Conservation (phyloP, 2,888 invertebrate species). For the Hydrotaea diabolus region DNA sequence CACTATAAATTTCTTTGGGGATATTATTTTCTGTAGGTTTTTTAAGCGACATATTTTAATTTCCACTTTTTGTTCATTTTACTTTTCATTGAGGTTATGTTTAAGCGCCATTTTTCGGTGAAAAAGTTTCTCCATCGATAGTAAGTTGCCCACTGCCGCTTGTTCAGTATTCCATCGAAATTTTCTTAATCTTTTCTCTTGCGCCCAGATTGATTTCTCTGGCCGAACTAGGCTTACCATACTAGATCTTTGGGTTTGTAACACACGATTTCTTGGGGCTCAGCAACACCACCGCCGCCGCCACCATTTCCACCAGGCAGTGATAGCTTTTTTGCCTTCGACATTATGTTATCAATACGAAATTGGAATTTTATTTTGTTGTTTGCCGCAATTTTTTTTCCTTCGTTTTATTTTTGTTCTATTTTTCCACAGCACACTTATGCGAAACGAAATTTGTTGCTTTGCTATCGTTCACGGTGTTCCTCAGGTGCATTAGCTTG, state of each 20-base stretch:
- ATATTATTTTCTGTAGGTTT: not conserved
- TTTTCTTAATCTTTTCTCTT: slow-evolving; percentile 23
- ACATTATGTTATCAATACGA: slow-evolving; percentile 78
- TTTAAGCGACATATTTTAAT: not conserved
- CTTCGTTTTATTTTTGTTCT: slow-evolving; percentile 31
- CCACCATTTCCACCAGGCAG: slow-evolving; percentile 69
- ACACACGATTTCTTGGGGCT: slow-evolving; percentile 74
- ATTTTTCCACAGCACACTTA: slow-evolving; percentile 32
- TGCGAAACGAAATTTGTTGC: not conserved
- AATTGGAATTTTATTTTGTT: slow-evolving; percentile 79
- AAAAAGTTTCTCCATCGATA: slow-evolving; percentile 21
- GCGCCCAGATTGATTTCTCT: slow-evolving; percentile 55
- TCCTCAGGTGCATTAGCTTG: not conserved
- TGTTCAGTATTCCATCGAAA: slow-evolving; percentile 25
- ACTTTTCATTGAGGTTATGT: slow-evolving; percentile 66
- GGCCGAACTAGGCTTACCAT: slow-evolving; percentile 79
- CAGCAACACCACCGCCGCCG: slow-evolving; percentile 61
- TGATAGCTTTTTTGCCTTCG: slow-evolving; percentile 78
- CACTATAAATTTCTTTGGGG: no score
- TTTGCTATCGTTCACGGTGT: not conserved
- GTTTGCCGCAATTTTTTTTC: slow-evolving; percentile 69
- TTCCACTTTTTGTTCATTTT: not conserved
- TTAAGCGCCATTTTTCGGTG: slow-evolving; percentile 68
- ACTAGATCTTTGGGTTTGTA: slow-evolving; percentile 79
- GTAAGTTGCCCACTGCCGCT: slow-evolving; percentile 16